Evolutionary conservation across 2,888 invertebrate genomes (phyloP).

Genomic region (Temnothorax ravouxi): DNA sequence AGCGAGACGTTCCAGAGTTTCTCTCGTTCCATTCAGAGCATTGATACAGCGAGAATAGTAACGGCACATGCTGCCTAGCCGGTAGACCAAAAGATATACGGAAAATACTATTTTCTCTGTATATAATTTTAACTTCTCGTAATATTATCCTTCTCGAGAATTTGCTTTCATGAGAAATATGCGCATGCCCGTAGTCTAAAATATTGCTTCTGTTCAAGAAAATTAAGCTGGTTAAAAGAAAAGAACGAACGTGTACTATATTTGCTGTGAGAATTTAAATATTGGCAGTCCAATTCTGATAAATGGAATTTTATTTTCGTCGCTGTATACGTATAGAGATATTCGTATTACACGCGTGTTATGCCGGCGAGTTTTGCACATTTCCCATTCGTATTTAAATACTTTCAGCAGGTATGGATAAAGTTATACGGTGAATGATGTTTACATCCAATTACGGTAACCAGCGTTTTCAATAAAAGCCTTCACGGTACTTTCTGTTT

Average conservation of each 20-base stretch:
- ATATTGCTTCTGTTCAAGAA: constrained; percentile 10
- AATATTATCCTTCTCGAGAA: constrained; percentile 40
- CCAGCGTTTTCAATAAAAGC: constrained; percentile 57
- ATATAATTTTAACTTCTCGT: constrained; percentile 22
- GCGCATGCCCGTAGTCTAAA: background rate
- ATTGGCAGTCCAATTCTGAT: constrained; percentile 32
- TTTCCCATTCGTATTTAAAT: constrained; percentile 44
- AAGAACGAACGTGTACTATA: background rate
- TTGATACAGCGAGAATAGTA: constrained; percentile 12
- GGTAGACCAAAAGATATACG: constrained; percentile 18
- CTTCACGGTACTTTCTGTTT: constrained; percentile 56
- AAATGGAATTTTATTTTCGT: constrained; percentile 49
- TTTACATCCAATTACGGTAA: constrained; percentile 58
- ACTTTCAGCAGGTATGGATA: constrained; percentile 52
- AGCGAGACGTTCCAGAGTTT: background rate
- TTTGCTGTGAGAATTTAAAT: constrained; percentile 1
- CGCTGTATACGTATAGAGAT: background rate
- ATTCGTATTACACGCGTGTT: constrained; percentile 8
- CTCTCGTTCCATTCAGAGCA: background rate
- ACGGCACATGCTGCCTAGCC: background rate
- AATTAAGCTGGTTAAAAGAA: background rate
- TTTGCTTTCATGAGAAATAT: constrained; percentile 3
- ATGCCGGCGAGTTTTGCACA: constrained; percentile 17
- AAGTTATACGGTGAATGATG: constrained; percentile 55
- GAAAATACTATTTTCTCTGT: constrained; percentile 39